These are phyloP conservation scores for Campoletis raptor DNA, from an alignment of 2,888 invertebrate genomes.

Conservation along the genomic window DNA sequence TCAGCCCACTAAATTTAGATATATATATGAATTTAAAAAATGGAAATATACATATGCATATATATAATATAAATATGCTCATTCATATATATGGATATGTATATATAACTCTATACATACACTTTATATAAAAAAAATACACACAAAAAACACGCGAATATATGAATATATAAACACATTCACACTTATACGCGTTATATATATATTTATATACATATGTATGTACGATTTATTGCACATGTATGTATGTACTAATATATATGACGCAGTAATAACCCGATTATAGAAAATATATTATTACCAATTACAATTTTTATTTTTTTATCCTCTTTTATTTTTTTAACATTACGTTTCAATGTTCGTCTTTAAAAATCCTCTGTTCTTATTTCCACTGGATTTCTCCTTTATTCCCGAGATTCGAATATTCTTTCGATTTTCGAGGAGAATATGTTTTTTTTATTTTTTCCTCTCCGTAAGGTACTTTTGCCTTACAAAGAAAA, in stretches of 20 bases:
- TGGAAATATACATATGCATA: slow-evolving; percentile 70
- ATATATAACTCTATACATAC: slow-evolving; percentile 64
- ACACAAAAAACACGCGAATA: slow-evolving; percentile 60
- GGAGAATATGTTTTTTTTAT: slow-evolving; percentile 43
- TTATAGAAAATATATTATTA: slow-evolving; percentile 83
- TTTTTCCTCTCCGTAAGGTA: slow-evolving; percentile 29
- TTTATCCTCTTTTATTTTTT: slow-evolving; percentile 70
- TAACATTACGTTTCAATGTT: slow-evolving; percentile 63
- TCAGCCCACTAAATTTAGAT: slow-evolving; percentile 75
- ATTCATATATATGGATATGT: slow-evolving; percentile 49
- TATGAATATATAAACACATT: slow-evolving; percentile 69
- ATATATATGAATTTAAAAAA: slow-evolving; percentile 74
- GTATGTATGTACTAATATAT: slow-evolving; percentile 74
- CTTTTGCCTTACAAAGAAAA: slow-evolving; percentile 42
- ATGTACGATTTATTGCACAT: slow-evolving; percentile 71
- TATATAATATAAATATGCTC: slow-evolving; percentile 47
- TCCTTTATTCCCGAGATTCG: background rate
- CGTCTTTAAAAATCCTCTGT: background rate
- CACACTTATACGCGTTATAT: slow-evolving; percentile 40
- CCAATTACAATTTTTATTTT: slow-evolving; percentile 79
- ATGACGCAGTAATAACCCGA: slow-evolving; percentile 81
- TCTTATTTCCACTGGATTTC: background rate
- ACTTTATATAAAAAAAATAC: background rate
- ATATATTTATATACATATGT: slow-evolving; percentile 45
- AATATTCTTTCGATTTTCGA: slow-evolving; percentile 6